These are phyloP conservation scores for Tinea semifulvella DNA, from an alignment of 2,888 invertebrate genomes.

Conservation along the genomic window DNA sequence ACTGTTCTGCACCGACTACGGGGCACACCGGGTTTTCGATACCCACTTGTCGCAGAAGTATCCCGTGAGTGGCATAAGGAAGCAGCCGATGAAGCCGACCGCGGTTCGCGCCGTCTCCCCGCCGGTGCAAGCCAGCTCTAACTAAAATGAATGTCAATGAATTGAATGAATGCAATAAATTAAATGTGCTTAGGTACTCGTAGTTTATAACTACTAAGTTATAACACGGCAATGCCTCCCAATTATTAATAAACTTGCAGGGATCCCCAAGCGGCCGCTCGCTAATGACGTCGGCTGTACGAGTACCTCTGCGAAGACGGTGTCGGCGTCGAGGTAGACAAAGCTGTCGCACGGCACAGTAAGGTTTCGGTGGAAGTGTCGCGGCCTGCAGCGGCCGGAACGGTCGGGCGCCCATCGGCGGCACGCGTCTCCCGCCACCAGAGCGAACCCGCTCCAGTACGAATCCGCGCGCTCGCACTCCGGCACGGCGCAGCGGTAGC, in stretches of 20 bases:
- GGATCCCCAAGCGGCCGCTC: too few species aligned
- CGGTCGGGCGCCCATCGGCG: neutral
- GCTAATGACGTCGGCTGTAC: too few species aligned
- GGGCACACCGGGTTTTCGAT: too few species aligned
- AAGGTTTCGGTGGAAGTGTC: neutral
- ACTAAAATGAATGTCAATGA: neutral
- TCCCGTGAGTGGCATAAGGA: constrained; percentile 15
- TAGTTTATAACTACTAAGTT: too few species aligned
- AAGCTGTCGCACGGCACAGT: neutral
- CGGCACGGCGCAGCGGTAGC: constrained; percentile 58
- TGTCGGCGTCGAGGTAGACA: constrained; percentile 6
- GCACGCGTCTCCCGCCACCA: constrained; percentile 29
- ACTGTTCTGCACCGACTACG: too few species aligned
- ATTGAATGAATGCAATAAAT: too few species aligned
- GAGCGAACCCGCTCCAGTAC: constrained; percentile 30
- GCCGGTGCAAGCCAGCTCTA: constrained; percentile 1
- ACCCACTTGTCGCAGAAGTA: neutral
- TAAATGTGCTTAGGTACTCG: too few species aligned
- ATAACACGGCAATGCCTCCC: too few species aligned
- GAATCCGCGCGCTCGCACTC: constrained; percentile 50
- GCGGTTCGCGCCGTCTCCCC: neutral
- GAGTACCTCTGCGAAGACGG: constrained; percentile 2
- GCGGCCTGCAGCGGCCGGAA: neutral
- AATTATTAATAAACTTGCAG: too few species aligned
- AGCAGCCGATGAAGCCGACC: neutral